Evolutionary conservation across 1,140 invertebrate species (phyloP).

Genomic region (Tachypleus tridentatus): DNA sequence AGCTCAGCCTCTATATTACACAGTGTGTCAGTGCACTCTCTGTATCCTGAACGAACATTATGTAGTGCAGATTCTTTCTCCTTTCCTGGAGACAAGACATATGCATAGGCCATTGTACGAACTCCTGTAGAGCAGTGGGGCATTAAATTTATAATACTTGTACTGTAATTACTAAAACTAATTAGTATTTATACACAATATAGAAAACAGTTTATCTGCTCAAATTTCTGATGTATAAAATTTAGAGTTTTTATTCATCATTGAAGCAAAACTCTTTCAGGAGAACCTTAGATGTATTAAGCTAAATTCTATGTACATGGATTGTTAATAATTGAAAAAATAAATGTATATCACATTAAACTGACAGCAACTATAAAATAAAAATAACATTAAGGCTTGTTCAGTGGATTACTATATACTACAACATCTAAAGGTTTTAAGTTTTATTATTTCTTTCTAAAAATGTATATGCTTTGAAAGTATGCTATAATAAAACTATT

Average conservation of each 20-base stretch:
- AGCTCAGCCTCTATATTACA: constrained; percentile 43
- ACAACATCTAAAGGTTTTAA: background rate
- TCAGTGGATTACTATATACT: background rate
- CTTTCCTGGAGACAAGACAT: constrained; percentile 35
- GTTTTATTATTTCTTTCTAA: background rate
- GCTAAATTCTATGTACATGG: background rate
- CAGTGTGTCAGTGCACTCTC: constrained; percentile 42
- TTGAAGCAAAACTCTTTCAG: background rate
- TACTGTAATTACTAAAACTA: background rate
- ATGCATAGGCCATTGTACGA: constrained; percentile 40
- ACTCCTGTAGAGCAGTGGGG: constrained; percentile 29
- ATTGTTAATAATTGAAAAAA: background rate
- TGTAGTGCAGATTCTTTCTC: constrained; percentile 38
- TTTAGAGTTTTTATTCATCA: too few species aligned
- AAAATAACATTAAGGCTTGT: constrained; percentile 1
- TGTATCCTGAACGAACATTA: constrained; percentile 41
- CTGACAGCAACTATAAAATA: background rate
- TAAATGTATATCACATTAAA: constrained; percentile 7
- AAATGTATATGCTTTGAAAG: background rate
- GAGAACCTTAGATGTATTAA: background rate
- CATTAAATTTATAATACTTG: background rate
- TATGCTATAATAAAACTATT: background rate
- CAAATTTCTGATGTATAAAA: background rate
- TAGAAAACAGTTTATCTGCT: background rate
- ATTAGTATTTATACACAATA: background rate